A percentile compares a stretch with the other conserved stretches of the same genome.
Conservation (phyloP, 2,888 invertebrate species). For the Itoplectis maculator region DNA sequence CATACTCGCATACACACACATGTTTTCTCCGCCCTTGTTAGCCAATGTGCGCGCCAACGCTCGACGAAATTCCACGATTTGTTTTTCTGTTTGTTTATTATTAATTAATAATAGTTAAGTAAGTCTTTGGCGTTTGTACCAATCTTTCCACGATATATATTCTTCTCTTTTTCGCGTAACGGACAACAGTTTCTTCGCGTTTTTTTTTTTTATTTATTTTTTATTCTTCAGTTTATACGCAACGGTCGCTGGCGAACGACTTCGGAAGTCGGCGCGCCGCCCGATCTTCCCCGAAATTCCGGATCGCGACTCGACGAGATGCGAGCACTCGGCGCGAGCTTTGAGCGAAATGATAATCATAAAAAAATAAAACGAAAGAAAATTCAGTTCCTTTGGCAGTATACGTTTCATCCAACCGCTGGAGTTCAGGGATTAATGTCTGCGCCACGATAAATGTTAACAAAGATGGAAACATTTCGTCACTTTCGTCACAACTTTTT, state of each 20-base stretch:
- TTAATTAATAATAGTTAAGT: constrained; percentile 78
- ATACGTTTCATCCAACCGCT: background rate
- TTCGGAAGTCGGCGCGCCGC: constrained; percentile 8
- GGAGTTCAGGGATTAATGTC: constrained; percentile 37
- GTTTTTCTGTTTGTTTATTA: constrained; percentile 65
- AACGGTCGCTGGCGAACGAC: constrained; percentile 12
- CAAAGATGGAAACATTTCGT: no score
- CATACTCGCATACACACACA: constrained; percentile 39
- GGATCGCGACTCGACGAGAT: constrained; percentile 45
- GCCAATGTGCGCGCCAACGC: constrained; percentile 44
- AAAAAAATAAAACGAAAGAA: background rate
- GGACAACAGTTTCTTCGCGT: constrained; percentile 64
- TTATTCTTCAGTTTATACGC: constrained; percentile 20
- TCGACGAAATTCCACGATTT: constrained; percentile 64
- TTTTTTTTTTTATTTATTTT: constrained; percentile 43
- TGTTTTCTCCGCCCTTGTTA: constrained; percentile 46
- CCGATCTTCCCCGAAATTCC: constrained; percentile 9
- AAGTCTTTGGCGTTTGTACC: constrained; percentile 83
- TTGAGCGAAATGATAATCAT: background rate
- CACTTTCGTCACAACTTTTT: background rate
- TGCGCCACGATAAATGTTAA: constrained; percentile 55
- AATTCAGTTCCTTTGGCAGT: constrained; percentile 44
- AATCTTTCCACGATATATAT: constrained; percentile 76
- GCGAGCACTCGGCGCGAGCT: constrained; percentile 24
- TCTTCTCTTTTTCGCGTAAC: constrained; percentile 61